Conservation (phyloP, 2,888 invertebrate genomes). For the Ennomos quercinarius region DNA sequence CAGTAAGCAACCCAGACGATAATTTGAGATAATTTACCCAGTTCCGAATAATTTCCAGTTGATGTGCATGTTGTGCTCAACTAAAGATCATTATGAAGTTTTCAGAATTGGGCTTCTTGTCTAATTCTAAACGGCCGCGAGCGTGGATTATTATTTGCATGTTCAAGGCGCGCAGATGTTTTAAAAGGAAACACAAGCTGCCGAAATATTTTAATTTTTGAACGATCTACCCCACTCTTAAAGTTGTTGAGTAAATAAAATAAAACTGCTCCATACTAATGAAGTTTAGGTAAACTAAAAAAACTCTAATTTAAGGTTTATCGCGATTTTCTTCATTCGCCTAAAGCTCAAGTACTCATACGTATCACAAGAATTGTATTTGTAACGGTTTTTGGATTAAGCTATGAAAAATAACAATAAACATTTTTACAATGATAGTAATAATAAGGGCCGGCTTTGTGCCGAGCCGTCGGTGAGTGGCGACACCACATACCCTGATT, state of each 20-base stretch:
- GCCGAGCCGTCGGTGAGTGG: no score
- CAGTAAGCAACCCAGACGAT: constrained; percentile 69
- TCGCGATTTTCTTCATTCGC: no score
- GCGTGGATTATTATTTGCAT: constrained; percentile 47
- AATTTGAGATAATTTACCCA: constrained; percentile 82
- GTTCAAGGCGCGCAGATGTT: constrained; percentile 30
- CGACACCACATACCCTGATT: no score
- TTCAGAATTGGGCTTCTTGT: constrained; percentile 53
- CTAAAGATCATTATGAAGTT: constrained; percentile 65
- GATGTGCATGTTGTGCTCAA: constrained; percentile 75
- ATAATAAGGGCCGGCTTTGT: no score
- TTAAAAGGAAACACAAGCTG: constrained; percentile 10
- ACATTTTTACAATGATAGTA: no score
- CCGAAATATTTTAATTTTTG: constrained; percentile 10
- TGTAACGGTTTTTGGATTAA: no score
- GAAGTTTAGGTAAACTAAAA: background rate
- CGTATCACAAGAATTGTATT: no score
- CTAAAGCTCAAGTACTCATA: no score
- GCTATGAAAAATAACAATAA: no score
- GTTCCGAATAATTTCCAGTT: constrained; percentile 75
- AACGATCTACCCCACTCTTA: constrained; percentile 32
- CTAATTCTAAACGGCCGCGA: constrained; percentile 50
- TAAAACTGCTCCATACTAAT: background rate
- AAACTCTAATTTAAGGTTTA: no score
- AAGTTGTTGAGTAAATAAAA: background rate